These are phyloP conservation scores for Malurus splendens DNA, from an alignment of 2,797 vertebrate species.

Conservation along the genomic window DNA sequence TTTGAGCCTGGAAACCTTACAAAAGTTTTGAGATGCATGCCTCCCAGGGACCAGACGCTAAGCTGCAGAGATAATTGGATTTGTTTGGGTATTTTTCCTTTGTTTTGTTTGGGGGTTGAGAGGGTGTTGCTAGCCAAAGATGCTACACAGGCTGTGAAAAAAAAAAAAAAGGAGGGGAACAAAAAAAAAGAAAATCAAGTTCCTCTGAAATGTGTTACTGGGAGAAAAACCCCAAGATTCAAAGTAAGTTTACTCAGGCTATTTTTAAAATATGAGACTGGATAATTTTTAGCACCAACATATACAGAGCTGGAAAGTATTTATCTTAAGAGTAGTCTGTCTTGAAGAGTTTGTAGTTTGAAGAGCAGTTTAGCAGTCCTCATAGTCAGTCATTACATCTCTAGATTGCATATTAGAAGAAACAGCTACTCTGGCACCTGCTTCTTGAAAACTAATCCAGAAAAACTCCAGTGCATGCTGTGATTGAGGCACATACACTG, in stretches of 20 bases:
- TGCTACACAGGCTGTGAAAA: not conserved
- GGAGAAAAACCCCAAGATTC: not conserved
- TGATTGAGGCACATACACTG: not conserved
- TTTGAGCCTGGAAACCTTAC: not conserved
- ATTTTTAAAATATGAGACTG: not conserved
- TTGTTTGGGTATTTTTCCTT: not conserved
- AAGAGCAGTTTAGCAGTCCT: not conserved
- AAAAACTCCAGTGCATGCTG: not conserved
- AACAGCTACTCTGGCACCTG: not conserved
- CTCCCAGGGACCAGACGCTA: not conserved
- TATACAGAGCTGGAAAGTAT: not conserved
- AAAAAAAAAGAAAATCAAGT: not conserved
- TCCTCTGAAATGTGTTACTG: not conserved
- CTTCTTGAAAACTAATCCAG: not conserved
- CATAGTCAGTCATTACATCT: not conserved
- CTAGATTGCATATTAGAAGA: not conserved
- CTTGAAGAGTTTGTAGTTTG: not conserved
- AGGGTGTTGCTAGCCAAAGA: not conserved
- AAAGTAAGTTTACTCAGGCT: not conserved
- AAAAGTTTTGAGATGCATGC: not conserved
- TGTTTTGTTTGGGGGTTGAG: not conserved
- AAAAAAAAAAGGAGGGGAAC: rapidly evolving
- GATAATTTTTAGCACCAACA: not conserved
- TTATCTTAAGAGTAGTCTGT: not conserved
- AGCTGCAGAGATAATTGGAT: not conserved